Evolutionary conservation across 2,113 vertebrate species (phyloP).

Genomic region (Tragelaphus imberbis): DNA sequence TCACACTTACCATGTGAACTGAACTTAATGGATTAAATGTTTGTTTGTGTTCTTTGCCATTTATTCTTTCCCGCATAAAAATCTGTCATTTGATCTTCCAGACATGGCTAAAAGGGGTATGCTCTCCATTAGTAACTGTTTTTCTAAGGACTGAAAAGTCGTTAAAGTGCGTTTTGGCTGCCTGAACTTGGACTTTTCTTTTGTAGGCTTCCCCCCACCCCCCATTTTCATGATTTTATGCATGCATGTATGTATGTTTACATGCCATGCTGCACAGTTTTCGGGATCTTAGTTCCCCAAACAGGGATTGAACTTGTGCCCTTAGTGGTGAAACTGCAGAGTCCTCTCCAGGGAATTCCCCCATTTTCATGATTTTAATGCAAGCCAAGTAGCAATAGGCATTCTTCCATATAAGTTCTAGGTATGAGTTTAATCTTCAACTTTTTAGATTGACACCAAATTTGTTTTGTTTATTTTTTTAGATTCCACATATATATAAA

Average conservation of each 20-base stretch:
- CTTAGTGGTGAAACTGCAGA: neutral
- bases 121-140: neutral
- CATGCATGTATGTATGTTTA: neutral
- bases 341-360: neutral
- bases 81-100: neutral
- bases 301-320: neutral
- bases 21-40: neutral
- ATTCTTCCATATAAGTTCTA: neutral
- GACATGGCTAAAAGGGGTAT: neutral
- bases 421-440: neutral
- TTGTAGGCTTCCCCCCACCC: neutral
- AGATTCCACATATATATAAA: neutral
- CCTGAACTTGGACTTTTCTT: slow-evolving; percentile 4
- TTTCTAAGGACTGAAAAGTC: neutral
- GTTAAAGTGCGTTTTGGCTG: neutral
- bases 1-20: neutral
- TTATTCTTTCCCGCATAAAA: neutral
- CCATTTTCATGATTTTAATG: slow-evolving; percentile 9
- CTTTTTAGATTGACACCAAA: neutral
- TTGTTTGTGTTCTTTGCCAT: neutral
- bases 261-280: neutral
- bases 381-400: neutral
- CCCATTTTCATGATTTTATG: neutral
- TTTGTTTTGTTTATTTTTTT: neutral
- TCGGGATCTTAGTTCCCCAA: neutral